Conservation (phyloP, 2,797 vertebrate genomes). For the Tinamus major region DNA sequence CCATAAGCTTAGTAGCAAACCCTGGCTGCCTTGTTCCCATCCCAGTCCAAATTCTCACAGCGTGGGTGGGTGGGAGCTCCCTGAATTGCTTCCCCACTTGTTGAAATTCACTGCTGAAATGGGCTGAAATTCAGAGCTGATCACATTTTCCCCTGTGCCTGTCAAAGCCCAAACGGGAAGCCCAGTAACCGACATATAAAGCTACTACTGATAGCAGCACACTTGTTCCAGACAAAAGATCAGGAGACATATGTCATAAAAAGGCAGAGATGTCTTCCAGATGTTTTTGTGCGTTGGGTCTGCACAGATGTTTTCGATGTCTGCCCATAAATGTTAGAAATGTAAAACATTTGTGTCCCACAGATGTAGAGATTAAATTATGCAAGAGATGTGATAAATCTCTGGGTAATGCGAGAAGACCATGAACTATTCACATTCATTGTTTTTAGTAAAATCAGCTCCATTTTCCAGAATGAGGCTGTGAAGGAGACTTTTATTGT, state of each 20-base stretch:
- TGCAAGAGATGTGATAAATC: conserved; percentile 83
- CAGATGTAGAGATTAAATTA: conserved; percentile 84
- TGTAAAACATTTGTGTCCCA: conserved; percentile 84
- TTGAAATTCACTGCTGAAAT: conserved; percentile 28
- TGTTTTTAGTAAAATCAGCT: conserved; percentile 69
- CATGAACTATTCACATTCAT: conserved; percentile 77
- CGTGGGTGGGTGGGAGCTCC: conserved; percentile 64
- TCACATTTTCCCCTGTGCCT: conserved; percentile 62
- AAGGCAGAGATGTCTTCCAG: conserved; percentile 82
- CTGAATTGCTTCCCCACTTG: conserved; percentile 65
- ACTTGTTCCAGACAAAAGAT: conserved; percentile 83
- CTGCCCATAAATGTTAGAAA: conserved; percentile 84
- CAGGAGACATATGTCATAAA: conserved; percentile 81
- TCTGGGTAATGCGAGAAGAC: conserved; percentile 79
- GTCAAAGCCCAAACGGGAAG: conserved; percentile 65
- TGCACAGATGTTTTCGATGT: conserved; percentile 85
- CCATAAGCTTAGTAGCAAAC: conserved; percentile 42
- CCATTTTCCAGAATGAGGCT: conserved; percentile 50
- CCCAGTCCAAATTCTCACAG: conserved; percentile 54
- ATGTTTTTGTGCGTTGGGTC: conserved; percentile 78
- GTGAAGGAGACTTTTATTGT: conserved; percentile 70
- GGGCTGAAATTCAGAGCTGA: conserved; percentile 69
- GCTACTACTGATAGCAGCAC: conserved; percentile 75
- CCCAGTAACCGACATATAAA: conserved; percentile 50
- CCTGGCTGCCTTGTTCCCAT: conserved; percentile 62